Evolutionary conservation across 2,888 invertebrate species (phyloP).

Genomic region (Emmelina monodactyla): DNA sequence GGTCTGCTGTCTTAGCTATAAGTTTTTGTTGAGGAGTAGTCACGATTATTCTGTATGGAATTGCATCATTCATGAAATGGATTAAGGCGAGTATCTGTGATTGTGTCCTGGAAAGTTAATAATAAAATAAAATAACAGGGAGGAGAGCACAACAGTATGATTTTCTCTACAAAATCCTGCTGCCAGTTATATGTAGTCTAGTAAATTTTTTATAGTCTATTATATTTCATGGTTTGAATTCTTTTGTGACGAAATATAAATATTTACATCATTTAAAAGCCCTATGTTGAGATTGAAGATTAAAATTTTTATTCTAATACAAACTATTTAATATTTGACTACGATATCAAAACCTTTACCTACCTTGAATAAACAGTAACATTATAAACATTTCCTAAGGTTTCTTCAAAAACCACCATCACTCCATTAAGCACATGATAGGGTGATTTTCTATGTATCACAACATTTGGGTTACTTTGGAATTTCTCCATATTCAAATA

Average conservation of each 20-base stretch:
- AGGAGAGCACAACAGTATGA: too few species aligned
- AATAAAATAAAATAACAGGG: too few species aligned
- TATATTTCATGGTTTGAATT: too few species aligned
- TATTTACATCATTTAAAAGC: too few species aligned
- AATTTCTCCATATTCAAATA: slow-evolving; percentile 34
- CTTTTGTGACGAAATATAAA: too few species aligned
- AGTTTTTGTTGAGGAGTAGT: slow-evolving; percentile 30
- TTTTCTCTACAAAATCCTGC: too few species aligned
- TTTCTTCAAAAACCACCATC: slow-evolving; percentile 26
- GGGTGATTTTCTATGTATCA: slow-evolving; percentile 32
- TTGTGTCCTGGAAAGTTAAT: slow-evolving; percentile 32
- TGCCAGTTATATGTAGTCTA: too few species aligned
- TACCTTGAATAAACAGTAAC: slow-evolving; percentile 38
- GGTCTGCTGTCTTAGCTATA: slow-evolving; percentile 21
- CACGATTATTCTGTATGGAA: slow-evolving; percentile 35
- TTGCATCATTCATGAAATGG: slow-evolving; percentile 38
- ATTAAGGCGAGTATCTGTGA: slow-evolving; percentile 40
- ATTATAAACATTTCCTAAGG: slow-evolving; percentile 8
- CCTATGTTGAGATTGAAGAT: too few species aligned
- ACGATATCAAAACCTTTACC: too few species aligned
- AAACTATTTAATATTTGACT: too few species aligned
- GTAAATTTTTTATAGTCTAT: too few species aligned
- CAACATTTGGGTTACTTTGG: slow-evolving; percentile 20
- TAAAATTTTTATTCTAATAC: too few species aligned
- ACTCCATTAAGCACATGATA: slow-evolving; percentile 38